phyloP scores from a whole-genome alignment of 1,140 invertebrate genomes.

The Euwallacea similis region DNA sequence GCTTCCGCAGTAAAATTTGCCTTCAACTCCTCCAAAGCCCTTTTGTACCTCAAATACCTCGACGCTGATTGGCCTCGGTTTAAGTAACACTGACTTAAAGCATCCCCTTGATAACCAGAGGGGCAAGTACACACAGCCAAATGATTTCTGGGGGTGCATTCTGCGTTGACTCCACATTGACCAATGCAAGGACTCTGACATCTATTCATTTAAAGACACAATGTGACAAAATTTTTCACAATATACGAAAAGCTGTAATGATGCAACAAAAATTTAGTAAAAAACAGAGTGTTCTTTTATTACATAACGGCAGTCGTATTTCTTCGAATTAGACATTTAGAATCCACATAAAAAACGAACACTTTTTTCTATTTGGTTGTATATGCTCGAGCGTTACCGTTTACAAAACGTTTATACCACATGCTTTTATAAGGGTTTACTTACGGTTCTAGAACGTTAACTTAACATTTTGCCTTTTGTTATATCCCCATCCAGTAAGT shows the following conservation, averaged over 20 bases:
- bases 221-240: slow-evolving; percentile 2
- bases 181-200: slow-evolving; percentile 72
- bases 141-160: slow-evolving; percentile 75
- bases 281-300: neutral
- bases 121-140: slow-evolving; percentile 84
- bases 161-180: slow-evolving; percentile 73
- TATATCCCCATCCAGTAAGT: too few species aligned
- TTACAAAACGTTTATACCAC: too few species aligned
- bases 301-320: too few species aligned
- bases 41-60: slow-evolving; percentile 35
- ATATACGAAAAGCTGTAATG: neutral
- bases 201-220: neutral
- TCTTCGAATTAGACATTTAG: too few species aligned
- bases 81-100: slow-evolving; percentile 60
- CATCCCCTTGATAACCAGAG: slow-evolving; percentile 79
- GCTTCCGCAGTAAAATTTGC: slow-evolving; percentile 7
- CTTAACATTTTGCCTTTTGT: too few species aligned
- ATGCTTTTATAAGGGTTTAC: too few species aligned
- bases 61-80: slow-evolving; percentile 35
- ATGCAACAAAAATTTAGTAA: too few species aligned
- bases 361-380: too few species aligned
- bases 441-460: too few species aligned
- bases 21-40: slow-evolving; percentile 20
- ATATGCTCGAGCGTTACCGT: too few species aligned
- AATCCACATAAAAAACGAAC: too few species aligned